Percentiles rank a stretch among this genome's conserved stretches.
Evolutionary conservation across 1,140 invertebrate genomes (phyloP).

Genomic region (Adelges cooleyi): DNA sequence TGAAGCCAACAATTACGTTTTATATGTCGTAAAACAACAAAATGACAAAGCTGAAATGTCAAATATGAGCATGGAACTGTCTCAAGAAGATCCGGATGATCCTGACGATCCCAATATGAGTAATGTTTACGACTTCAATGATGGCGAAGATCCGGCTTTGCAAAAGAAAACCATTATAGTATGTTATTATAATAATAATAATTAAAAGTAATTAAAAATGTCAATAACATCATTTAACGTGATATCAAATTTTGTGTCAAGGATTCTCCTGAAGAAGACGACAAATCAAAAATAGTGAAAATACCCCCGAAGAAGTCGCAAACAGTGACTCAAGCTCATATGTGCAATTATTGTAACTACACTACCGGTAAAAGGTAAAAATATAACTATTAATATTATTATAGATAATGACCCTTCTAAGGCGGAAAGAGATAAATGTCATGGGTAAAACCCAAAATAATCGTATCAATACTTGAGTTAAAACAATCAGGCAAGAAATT

Average conservation of each 20-base stretch:
- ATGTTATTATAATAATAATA: no score
- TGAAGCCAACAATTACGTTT: slow-evolving; percentile 76
- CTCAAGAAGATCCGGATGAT: slow-evolving; percentile 46
- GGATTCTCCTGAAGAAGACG: slow-evolving; percentile 57
- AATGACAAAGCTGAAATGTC: slow-evolving; percentile 41
- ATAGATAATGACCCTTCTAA: no score
- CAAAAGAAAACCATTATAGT: slow-evolving; percentile 34
- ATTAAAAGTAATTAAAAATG: background rate
- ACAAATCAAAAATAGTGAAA: slow-evolving; percentile 56
- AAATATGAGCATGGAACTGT: slow-evolving; percentile 38
- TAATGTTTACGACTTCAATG: slow-evolving; percentile 53
- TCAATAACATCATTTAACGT: background rate
- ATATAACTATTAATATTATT: no score
- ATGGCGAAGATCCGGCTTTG: slow-evolving; percentile 44
- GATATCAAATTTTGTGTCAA: slow-evolving; percentile 31
- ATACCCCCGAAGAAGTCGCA: slow-evolving; percentile 57
- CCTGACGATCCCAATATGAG: slow-evolving; percentile 49
- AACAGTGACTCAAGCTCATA: slow-evolving; percentile 55
- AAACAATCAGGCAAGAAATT: no score
- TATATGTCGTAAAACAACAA: slow-evolving; percentile 69
- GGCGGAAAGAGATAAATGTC: no score
- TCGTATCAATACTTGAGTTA: no score
- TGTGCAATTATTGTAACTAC: slow-evolving; percentile 85
- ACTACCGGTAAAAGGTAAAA: slow-evolving; percentile 67
- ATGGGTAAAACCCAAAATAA: no score